Base-by-base conservation (phyloP, 2,797 vertebrate species). In the Phataginus tricuspis region DNA sequence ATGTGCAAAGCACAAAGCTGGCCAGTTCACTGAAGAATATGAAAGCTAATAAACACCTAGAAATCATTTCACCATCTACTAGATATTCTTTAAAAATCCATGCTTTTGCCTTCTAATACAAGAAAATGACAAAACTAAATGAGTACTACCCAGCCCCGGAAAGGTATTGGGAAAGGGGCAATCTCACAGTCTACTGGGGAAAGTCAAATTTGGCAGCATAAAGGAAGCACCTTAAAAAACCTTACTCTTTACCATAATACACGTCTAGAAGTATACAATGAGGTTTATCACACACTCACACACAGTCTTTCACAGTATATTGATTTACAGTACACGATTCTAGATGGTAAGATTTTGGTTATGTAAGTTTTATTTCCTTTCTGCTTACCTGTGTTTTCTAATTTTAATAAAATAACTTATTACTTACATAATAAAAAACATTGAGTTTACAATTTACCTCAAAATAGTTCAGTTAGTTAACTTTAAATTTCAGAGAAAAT, bases 121-220 rank as follows among this genome's bases (percentile, higher is more conserved):
- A 91, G 39, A 90, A 86, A 89, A 72, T 45, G 29, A 74, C 25
- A 79, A 92, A 97, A 96, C 55, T 7, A 88, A 90, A 77, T 64
- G 19, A 91, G 13, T 37, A 71, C n/a, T 45, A 86, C 39, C 34
- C 25, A 31, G 27, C 13, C 8, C 66, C 72, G 19, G 68, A 90
- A 89, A 74, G 57, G 10, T 16, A 55, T 15, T 39, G 1, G 59
- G 23, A 27, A 92, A 90, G 51, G 3, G 15, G 21, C 5, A 45
- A 9, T 34, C 31, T 57, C 34, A 57, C 64, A 29, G 75, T 59
- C 16, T 45, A 66, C 29, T 23, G 45, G 29, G 19, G 11, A 86
- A 91, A 87, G 34, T n/a, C 82, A 77, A 71, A 59, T 45, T 8
- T 39, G 59, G 15, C 49, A 86, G 63, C 2, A 66, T 49, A 80